A percentile compares a stretch with the other conserved stretches of the same genome.
phyloP scores from a whole-genome alignment of 2,888 invertebrate genomes.

The Drepana falcataria region DNA sequence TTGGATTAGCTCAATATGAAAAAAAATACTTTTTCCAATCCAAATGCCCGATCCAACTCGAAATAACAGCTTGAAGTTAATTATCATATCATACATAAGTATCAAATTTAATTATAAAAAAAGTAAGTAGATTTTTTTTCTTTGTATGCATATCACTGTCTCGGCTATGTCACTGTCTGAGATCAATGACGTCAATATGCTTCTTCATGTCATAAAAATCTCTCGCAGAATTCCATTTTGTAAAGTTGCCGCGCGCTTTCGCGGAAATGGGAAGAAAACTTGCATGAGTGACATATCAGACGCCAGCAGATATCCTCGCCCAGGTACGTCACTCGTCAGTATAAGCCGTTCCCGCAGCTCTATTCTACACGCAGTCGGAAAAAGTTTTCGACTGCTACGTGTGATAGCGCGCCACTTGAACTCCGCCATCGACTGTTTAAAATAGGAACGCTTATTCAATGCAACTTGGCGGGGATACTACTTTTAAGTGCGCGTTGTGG shows the following conservation, averaged over 20 bases:
- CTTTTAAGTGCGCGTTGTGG: background rate
- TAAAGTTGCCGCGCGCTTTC: slow-evolving; percentile 40
- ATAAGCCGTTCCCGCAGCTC: slow-evolving; percentile 47
- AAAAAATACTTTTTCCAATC: no score
- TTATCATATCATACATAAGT: no score
- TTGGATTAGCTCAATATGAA: no score
- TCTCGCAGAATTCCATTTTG: slow-evolving; percentile 38
- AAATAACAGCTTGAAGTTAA: no score
- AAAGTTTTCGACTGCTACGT: slow-evolving; percentile 59
- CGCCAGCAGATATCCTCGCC: slow-evolving; percentile 39
- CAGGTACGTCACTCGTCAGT: slow-evolving; percentile 56
- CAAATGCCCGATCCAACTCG: no score
- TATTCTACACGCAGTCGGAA: slow-evolving; percentile 44
- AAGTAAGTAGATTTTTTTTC: no score
- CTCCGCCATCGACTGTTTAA: slow-evolving; percentile 12
- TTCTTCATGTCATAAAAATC: slow-evolving; percentile 16
- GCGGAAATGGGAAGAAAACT: slow-evolving; percentile 51
- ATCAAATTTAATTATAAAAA: no score
- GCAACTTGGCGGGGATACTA: background rate
- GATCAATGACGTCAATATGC: background rate
- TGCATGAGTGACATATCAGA: slow-evolving; percentile 70
- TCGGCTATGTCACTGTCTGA: background rate
- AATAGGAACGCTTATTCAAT: background rate
- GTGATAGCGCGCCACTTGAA: slow-evolving; percentile 52
- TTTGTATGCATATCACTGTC: background rate